These are phyloP conservation scores for Anarrhichthys ocellatus DNA, from an alignment of 2,113 vertebrate genomes.

Conservation along the genomic window DNA sequence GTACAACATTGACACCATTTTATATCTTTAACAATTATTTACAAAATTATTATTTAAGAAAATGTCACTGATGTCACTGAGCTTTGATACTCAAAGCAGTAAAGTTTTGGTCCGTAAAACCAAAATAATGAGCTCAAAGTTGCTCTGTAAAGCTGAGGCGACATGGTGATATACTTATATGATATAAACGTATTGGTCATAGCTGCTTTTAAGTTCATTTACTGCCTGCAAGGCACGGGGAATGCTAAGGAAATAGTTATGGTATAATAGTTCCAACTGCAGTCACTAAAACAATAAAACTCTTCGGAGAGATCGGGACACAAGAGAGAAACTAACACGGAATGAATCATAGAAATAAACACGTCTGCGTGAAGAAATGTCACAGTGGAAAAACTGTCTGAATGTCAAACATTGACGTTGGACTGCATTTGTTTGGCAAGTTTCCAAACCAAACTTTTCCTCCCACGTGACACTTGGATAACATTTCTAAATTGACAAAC, in stretches of 20 bases:
- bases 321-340: slow-evolving; percentile 22
- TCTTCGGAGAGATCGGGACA: slow-evolving; percentile 3
- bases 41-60: not conserved
- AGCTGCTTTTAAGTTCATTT: slow-evolving; percentile 1
- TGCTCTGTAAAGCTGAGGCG: not conserved
- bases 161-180: not conserved
- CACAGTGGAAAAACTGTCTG: slow-evolving; percentile 35
- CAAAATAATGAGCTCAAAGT: not conserved
- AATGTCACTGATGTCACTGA: not conserved
- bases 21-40: not conserved
- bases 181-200: not conserved
- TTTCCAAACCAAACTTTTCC: slow-evolving; percentile 51
- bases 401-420: slow-evolving; percentile 50
- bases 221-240: not conserved
- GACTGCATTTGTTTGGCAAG: slow-evolving; percentile 41
- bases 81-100: not conserved
- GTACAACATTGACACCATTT: not conserved
- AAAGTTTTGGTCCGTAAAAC: not conserved
- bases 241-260: slow-evolving; percentile 7
- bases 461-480: slow-evolving; percentile 39
- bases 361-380: slow-evolving; percentile 20
- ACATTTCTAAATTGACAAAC: slow-evolving; percentile 49
- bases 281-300: slow-evolving; percentile 34
- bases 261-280: slow-evolving; percentile 3
- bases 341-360: slow-evolving; percentile 60